phyloP scores from a whole-genome alignment of 2,797 vertebrate genomes.

The Meriones psammophilus region DNA sequence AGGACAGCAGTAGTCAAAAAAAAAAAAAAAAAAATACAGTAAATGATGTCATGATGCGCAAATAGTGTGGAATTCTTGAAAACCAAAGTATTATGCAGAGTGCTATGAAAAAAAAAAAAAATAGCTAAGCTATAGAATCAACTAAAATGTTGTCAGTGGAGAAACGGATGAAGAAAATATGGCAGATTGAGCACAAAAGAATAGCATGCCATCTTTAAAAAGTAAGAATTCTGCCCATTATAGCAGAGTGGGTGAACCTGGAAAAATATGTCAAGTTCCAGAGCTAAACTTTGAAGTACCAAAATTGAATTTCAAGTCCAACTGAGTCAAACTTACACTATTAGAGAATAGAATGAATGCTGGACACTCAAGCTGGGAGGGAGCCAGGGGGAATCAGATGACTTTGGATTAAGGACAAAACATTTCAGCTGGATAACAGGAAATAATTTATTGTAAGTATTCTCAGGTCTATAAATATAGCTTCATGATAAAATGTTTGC shows the following conservation, averaged over 20 bases:
- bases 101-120: neutral
- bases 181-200: neutral
- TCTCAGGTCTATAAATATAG: neutral
- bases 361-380: neutral
- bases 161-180: neutral
- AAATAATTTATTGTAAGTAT: neutral
- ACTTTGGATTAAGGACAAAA: neutral
- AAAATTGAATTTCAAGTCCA: neutral
- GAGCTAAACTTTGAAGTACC: neutral
- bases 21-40: neutral
- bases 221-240: neutral
- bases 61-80: neutral
- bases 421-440: neutral
- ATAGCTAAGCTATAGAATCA: neutral
- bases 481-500: neutral
- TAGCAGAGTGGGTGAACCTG: neutral
- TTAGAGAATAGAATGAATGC: neutral
- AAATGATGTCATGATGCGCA: neutral
- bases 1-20: neutral
- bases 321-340: neutral
- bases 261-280: neutral
- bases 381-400: too few species aligned
- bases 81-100: neutral
- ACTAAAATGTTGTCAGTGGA: neutral
- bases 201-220: neutral